A percentile compares a stretch with the other conserved stretches of the same genome.
Evolutionary conservation across 2,113 vertebrate species (phyloP).

Genomic region (Dissostichus mawsoni): DNA sequence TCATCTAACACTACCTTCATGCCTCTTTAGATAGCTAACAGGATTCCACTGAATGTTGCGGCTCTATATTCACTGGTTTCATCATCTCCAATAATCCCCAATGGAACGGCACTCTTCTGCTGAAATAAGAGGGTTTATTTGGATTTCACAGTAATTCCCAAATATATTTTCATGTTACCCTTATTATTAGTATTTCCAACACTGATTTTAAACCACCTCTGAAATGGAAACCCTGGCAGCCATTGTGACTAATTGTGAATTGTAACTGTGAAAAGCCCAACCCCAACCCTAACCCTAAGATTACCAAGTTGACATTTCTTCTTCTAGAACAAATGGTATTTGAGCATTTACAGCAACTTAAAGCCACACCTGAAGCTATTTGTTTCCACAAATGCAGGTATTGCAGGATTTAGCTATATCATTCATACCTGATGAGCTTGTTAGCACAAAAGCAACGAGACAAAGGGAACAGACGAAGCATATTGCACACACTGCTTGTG

Average conservation of each 20-base stretch:
- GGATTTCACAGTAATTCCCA: constrained; percentile 56
- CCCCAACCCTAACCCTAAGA: neutral
- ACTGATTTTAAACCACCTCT: constrained; percentile 22
- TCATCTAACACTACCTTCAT: constrained; percentile 62
- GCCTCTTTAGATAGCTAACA: constrained; percentile 65
- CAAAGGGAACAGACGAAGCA: neutral
- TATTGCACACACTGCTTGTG: neutral
- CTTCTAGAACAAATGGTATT: constrained; percentile 5
- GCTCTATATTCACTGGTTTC: constrained; percentile 50
- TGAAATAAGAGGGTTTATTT: constrained; percentile 65
- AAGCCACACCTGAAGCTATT: neutral
- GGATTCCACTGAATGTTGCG: constrained; percentile 63
- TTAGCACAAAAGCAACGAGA: constrained; percentile 4
- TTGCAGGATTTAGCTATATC: neutral
- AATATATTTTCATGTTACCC: constrained; percentile 13
- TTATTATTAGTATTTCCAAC: neutral
- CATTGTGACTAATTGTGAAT: constrained; percentile 24
- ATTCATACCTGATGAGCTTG: constrained; percentile 15
- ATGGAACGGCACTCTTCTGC: constrained; percentile 42
- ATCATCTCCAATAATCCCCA: constrained; percentile 74
- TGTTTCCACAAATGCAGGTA: constrained; percentile 6
- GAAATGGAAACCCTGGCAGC: constrained; percentile 18
- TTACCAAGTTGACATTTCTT: neutral
- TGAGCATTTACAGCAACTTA: constrained; percentile 2
- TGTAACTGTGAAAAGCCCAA: neutral